Percentiles rank a stretch among this genome's conserved stretches.
phyloP scores from a whole-genome alignment of 2,888 invertebrate species.

The Scaptomyza tumidula region DNA sequence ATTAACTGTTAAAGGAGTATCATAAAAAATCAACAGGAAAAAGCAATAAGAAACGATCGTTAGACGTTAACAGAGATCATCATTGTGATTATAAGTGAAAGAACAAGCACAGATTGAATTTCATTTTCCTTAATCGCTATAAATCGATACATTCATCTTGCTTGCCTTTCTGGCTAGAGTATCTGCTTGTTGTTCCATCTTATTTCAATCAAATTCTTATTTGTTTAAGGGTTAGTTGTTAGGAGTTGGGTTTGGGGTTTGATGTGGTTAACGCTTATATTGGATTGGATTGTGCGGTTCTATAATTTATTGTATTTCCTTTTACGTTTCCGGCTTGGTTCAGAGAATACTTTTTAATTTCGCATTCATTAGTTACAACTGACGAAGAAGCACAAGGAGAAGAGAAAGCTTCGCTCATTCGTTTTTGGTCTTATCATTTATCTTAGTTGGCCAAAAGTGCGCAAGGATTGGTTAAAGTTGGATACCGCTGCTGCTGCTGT shows the following conservation, averaged over 20 bases:
- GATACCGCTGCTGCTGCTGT: constrained; percentile 3
- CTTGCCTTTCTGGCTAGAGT: background rate
- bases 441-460: constrained; percentile 63
- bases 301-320: constrained; percentile 69
- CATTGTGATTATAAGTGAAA: too few relatives aligned
- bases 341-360: constrained; percentile 67
- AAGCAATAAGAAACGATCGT: too few relatives aligned
- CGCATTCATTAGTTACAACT: constrained; percentile 68
- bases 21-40: too few relatives aligned
- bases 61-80: too few relatives aligned
- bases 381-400: constrained; percentile 4
- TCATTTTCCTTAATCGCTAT: too few relatives aligned
- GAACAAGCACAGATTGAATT: too few relatives aligned
- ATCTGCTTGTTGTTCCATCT: background rate
- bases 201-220: background rate
- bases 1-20: too few relatives aligned
- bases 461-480: constrained; percentile 36
- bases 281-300: constrained; percentile 61
- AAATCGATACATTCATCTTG: too few relatives aligned
- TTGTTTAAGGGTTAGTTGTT: constrained; percentile 2
- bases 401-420: constrained; percentile 10
- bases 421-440: constrained; percentile 75
- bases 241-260: background rate
- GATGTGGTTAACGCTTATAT: constrained; percentile 34
- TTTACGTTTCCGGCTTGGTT: constrained; percentile 45